Conservation (phyloP, 2,888 invertebrate genomes). For the Neelides folsomi region DNA sequence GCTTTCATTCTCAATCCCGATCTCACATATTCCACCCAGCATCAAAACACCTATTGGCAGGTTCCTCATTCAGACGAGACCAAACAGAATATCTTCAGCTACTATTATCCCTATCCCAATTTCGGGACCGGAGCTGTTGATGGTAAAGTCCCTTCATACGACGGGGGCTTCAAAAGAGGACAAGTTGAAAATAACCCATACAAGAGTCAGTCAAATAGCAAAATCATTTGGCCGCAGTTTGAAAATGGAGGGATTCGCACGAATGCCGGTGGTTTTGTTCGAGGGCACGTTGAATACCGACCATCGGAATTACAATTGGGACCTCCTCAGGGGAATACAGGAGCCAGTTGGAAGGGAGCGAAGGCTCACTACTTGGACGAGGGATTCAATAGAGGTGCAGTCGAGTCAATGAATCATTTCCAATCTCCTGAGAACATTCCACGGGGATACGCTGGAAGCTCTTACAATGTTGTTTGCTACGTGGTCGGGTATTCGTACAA, state of each 20-base stretch:
- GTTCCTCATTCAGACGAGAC: too few relatives aligned
- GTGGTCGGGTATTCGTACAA: slow-evolving; percentile 82
- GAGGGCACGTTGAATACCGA: slow-evolving; percentile 22
- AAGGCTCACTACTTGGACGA: neutral
- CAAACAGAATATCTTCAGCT: too few relatives aligned
- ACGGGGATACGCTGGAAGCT: neutral
- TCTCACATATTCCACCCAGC: too few relatives aligned
- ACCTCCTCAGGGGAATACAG: neutral
- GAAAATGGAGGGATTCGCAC: neutral
- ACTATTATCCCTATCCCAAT: too few relatives aligned
- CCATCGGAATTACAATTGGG: slow-evolving; percentile 6
- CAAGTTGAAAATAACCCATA: slow-evolving; percentile 17
- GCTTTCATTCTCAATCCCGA: too few relatives aligned
- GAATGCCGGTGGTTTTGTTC: slow-evolving; percentile 16
- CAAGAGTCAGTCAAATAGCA: slow-evolving; percentile 5
- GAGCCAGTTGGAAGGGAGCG: neutral
- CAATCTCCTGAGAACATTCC: too few relatives aligned
- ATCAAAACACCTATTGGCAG: too few relatives aligned
- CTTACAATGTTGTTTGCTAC: slow-evolving; percentile 60
- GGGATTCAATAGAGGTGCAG: slow-evolving; percentile 28
- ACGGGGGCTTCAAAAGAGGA: slow-evolving; percentile 25
- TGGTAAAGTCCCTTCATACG: too few relatives aligned
- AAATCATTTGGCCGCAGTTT: neutral
- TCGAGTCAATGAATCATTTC: slow-evolving; percentile 10
- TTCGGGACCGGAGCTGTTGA: too few relatives aligned